These are phyloP conservation scores for Astyanax mexicanus DNA, from an alignment of 2,797 vertebrate species.

Conservation along the genomic window DNA sequence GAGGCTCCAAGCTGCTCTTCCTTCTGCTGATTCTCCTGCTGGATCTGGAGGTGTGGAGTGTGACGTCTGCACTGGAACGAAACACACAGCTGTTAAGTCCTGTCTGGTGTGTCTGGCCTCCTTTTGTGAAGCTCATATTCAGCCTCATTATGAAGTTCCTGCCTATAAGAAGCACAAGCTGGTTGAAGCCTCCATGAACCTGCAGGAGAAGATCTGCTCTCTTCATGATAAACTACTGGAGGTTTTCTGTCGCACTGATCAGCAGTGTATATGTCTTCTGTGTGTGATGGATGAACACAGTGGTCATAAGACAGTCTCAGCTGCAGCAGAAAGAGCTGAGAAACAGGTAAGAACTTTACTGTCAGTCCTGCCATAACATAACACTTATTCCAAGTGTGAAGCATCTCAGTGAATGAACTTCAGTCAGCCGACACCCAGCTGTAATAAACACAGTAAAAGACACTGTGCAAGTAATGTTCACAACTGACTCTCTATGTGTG, in stretches of 20 bases:
- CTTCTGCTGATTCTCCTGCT: not conserved
- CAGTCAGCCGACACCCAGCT: not conserved
- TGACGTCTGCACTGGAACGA: conserved; percentile 81
- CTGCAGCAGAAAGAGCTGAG: conserved; percentile 15
- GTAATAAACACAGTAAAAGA: not conserved
- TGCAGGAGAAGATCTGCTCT: conserved; percentile 82
- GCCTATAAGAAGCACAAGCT: conserved; percentile 76
- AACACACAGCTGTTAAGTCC: conserved; percentile 83
- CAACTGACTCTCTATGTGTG: not conserved
- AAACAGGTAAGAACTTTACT: not conserved
- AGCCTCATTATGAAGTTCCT: conserved; percentile 12
- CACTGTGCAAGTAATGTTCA: too few relatives aligned
- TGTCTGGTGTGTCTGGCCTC: conserved; percentile 84
- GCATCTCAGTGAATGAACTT: too few relatives aligned
- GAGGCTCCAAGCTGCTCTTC: not conserved
- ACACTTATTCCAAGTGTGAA: not conserved
- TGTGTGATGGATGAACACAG: conserved; percentile 18
- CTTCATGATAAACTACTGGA: conserved; percentile 83
- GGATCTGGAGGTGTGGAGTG: conserved; percentile 79
- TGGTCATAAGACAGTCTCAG: conserved; percentile 19
- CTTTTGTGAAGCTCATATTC: conserved; percentile 75
- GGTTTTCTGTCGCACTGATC: conserved; percentile 83
- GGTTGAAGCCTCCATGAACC: conserved; percentile 79
- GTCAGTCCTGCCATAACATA: not conserved
- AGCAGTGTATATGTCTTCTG: conserved; percentile 83